Percentiles rank a stretch among this genome's conserved stretches.
Evolutionary conservation across 2,113 vertebrate species (phyloP).

Genomic region (Zapornia atra): DNA sequence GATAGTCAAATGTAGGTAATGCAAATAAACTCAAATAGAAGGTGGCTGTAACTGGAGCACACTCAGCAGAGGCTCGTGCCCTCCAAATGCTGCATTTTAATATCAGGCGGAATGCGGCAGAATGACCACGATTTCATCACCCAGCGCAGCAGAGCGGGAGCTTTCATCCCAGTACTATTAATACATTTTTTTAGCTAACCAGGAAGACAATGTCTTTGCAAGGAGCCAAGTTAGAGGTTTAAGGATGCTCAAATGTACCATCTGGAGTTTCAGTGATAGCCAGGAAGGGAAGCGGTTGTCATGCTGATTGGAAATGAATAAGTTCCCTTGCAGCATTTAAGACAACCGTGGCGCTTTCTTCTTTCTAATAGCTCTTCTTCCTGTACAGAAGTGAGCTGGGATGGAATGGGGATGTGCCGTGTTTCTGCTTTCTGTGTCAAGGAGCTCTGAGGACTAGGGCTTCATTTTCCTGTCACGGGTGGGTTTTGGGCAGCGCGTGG

Average conservation of each 20-base stretch:
- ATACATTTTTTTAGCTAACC: slow-evolving; percentile 6
- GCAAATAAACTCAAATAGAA: not conserved
- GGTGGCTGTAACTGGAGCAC: not conserved
- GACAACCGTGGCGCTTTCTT: not conserved
- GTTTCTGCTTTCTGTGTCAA: not conserved
- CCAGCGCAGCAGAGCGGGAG: not conserved
- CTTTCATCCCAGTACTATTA: not conserved
- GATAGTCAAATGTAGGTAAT: not conserved
- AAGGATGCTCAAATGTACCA: slow-evolving; percentile 34
- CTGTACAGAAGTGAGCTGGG: not conserved
- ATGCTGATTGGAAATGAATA: not conserved
- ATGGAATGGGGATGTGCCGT: not conserved
- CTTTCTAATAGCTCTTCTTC: not conserved
- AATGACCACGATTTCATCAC: not conserved
- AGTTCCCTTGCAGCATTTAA: not conserved
- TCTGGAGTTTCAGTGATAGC: slow-evolving; percentile 55
- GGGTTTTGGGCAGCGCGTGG: not conserved
- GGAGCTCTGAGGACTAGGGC: not conserved
- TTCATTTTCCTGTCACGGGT: not conserved
- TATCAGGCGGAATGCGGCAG: not conserved
- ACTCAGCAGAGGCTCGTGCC: not conserved
- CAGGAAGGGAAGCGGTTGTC: slow-evolving; percentile 63
- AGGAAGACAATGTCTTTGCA: not conserved
- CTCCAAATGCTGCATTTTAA: not conserved
- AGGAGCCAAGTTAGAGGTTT: slow-evolving; percentile 12